Percentiles rank a stretch among this genome's conserved stretches.
These are phyloP conservation scores for Kradibia gibbosae DNA, from an alignment of 1,140 invertebrate genomes.

Conservation along the genomic window DNA sequence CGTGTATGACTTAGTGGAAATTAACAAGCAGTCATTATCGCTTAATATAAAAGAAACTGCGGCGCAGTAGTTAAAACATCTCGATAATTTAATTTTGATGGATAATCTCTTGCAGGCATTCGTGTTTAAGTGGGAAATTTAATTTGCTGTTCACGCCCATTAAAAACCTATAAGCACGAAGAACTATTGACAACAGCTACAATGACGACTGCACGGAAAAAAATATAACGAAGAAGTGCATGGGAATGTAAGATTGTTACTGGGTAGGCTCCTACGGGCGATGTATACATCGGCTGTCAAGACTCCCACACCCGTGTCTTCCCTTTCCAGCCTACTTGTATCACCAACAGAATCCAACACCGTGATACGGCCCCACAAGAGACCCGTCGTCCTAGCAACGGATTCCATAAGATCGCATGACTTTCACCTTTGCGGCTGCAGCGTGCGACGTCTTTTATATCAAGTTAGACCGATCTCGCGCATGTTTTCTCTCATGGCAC, in stretches of 20 bases:
- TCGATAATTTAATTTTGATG: too few relatives aligned
- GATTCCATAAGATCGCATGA: not conserved
- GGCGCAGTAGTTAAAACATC: slow-evolving; percentile 6
- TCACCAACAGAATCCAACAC: too few relatives aligned
- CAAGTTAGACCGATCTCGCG: slow-evolving; percentile 42
- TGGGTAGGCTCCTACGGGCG: not conserved
- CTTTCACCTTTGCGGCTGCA: slow-evolving; percentile 6
- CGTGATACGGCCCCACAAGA: too few relatives aligned
- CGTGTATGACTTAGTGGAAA: not conserved
- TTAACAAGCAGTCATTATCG: slow-evolving; percentile 6
- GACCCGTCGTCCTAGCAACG: slow-evolving; percentile 6
- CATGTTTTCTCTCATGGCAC: not conserved
- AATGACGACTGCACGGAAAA: not conserved
- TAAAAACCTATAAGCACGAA: not conserved
- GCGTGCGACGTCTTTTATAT: slow-evolving; percentile 26
- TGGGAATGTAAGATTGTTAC: too few relatives aligned
- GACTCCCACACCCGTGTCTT: slow-evolving; percentile 20
- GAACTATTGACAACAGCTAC: not conserved
- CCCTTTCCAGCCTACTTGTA: too few relatives aligned
- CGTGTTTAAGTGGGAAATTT: not conserved
- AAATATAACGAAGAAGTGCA: not conserved
- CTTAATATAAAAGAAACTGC: not conserved
- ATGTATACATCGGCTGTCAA: not conserved
- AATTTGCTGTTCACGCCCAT: not conserved
- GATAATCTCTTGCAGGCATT: too few relatives aligned